Conservation (phyloP, 2,888 invertebrate genomes). For the Hirtodrosophila cameraria region DNA sequence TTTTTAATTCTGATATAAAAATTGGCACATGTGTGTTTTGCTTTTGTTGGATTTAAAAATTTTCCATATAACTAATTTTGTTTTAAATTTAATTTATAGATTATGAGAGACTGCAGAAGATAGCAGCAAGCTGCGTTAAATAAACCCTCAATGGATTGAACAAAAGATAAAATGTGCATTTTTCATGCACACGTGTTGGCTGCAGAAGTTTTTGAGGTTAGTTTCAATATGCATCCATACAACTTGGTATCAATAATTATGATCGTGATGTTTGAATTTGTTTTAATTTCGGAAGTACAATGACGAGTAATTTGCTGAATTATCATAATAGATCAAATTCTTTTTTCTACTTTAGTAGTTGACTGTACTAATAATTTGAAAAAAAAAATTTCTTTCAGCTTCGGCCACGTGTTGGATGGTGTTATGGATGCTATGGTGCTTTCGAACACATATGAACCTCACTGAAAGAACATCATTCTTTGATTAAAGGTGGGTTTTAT, state of each 20-base stretch:
- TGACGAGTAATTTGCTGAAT: conserved; percentile 68
- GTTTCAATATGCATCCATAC: conserved; percentile 14
- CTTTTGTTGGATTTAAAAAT: background rate
- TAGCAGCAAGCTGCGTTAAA: background rate
- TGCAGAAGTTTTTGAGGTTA: conserved; percentile 37
- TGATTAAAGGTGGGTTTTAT: too few species aligned
- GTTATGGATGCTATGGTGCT: too few species aligned
- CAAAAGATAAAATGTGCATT: background rate
- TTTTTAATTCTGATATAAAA: conserved; percentile 32
- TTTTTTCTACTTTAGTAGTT: too few species aligned
- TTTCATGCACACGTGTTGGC: conserved; percentile 31
- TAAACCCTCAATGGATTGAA: background rate
- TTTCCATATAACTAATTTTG: background rate
- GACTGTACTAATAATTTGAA: too few species aligned
- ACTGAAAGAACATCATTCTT: too few species aligned
- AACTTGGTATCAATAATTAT: conserved; percentile 11
- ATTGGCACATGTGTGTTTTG: conserved; percentile 1
- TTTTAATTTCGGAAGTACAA: conserved; percentile 58
- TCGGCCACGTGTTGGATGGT: too few species aligned
- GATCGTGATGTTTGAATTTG: too few species aligned
- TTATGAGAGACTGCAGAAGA: background rate
- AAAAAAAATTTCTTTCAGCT: too few species aligned
- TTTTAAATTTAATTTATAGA: conserved; percentile 14
- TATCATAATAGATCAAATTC: too few species aligned
- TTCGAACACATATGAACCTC: too few species aligned